Evolutionary conservation across 2,797 vertebrate genomes (phyloP), one percentile per base, ranked within the genome.

Genomic region (Rhinella marina): DNA sequence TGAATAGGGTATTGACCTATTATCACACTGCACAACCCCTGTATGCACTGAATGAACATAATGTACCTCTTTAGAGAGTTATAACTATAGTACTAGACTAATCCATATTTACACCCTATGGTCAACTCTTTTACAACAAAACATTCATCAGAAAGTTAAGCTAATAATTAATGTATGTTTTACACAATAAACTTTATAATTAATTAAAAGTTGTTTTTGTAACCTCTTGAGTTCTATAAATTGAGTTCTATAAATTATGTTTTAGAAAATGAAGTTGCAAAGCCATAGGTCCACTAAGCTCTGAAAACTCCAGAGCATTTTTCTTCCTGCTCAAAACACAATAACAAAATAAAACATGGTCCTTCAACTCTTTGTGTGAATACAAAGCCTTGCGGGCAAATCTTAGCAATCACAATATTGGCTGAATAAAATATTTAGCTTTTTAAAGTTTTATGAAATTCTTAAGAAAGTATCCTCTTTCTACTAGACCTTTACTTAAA

Each of bases 341-440:
- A 72, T 19, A 62, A 41, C 13, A 83, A n/a, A 56, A 77, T 82
- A 80, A 48, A 57, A 76, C 11, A 75, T 50, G 16, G 59, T 66
- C 50, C 61, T 83, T 82, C 52, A 25, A 81, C 57, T 81, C 68
- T 81, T 86, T 73, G 64, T 64, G 73, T 32, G 66, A 87, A 73
- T 77, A 57, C 61, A 57, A 66, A 87, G 81, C 72, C 86, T 87
- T 72, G 72, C 41, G 57, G 86, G 59, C 81, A 83, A 84, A 76
- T 61, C 21, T 48, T 19, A 84, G 56, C 25, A 48, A 48, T 25
- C 75, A 66, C 23, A 62, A 83, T 25, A 66, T 23, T 83, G 19
- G 2, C 59, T 54, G 19, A 82, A 68, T 83, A 57, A 87, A 54
- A 48, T 83, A 66, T 68, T 11, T 76, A 12, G n/a, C 27, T 61